These are phyloP conservation scores for Elanus axillaris DNA, from an alignment of 2,113 vertebrate genomes.

Conservation along the genomic window DNA sequence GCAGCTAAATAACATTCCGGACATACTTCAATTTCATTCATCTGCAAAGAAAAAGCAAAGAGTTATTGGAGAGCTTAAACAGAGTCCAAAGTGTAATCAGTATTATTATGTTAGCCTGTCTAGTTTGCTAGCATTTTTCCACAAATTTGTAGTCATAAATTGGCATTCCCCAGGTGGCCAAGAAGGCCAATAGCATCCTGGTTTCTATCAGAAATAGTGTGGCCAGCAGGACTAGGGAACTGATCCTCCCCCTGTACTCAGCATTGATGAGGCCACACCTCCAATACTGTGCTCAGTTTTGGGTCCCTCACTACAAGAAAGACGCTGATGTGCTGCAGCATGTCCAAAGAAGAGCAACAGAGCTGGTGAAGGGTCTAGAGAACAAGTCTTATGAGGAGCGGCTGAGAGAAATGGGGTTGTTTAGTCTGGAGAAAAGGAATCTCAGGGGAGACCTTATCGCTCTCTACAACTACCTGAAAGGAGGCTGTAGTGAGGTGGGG, in stretches of 20 bases:
- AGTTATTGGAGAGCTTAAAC: neutral
- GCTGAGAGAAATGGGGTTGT: neutral
- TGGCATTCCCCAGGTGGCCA: neutral
- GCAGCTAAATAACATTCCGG: slow-evolving; percentile 97
- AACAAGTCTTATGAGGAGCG: too few species aligned
- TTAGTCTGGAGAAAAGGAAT: neutral
- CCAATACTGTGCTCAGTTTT: neutral
- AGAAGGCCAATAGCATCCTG: neutral
- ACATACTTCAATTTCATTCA: slow-evolving; percentile 99
- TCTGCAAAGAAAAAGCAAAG: slow-evolving; percentile 75
- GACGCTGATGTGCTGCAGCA: neutral
- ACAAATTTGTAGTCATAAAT: neutral
- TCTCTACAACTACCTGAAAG: neutral
- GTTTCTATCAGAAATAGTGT: neutral
- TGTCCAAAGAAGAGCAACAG: neutral
- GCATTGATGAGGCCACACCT: neutral
- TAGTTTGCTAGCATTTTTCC: neutral
- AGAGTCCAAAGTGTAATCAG: neutral
- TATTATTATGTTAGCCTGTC: neutral
- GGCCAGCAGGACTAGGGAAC: neutral
- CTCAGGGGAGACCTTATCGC: neutral
- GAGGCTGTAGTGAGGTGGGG: neutral
- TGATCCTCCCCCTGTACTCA: neutral
- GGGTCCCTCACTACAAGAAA: neutral
- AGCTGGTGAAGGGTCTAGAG: neutral